phyloP scores from a whole-genome alignment of 2,888 invertebrate species.

The Tenthredo mesomela region DNA sequence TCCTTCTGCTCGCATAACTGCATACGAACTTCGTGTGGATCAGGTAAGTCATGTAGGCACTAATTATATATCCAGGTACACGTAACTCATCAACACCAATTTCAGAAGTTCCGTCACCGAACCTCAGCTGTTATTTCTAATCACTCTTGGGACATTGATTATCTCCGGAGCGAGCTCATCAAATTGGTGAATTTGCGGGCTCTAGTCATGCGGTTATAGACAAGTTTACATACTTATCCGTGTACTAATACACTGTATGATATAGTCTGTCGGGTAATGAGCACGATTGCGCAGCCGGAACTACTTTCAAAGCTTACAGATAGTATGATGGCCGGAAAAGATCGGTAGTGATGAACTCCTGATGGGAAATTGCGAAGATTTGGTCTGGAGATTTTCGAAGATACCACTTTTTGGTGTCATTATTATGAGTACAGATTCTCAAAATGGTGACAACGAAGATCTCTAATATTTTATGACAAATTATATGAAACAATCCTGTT shows the following conservation, averaged over 20 bases:
- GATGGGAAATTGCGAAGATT: background rate
- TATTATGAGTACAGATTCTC: background rate
- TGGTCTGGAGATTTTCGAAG: background rate
- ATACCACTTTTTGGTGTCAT: background rate
- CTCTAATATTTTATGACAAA: background rate
- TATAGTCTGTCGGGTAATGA: slow-evolving; percentile 25
- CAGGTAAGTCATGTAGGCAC: background rate
- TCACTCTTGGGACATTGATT: slow-evolving; percentile 46
- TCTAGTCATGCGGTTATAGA: background rate
- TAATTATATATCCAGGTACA: background rate
- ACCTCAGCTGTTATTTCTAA: slow-evolving; percentile 44
- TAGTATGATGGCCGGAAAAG: too few species aligned
- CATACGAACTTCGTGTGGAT: background rate
- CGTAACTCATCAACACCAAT: slow-evolving; percentile 22
- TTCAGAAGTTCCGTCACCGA: slow-evolving; percentile 31
- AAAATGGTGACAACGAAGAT: too few species aligned
- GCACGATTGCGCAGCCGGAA: slow-evolving; percentile 12
- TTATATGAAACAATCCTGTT: background rate
- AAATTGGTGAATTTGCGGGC: slow-evolving; percentile 13
- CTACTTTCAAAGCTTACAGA: too few species aligned
- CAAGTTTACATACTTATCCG: background rate
- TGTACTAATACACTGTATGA: background rate
- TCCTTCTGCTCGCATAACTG: background rate
- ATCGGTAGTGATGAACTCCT: background rate
- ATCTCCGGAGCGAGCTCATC: slow-evolving; percentile 31